These are phyloP conservation scores for Symphodus melops DNA, from an alignment of 2,113 vertebrate genomes.

Conservation along the genomic window DNA sequence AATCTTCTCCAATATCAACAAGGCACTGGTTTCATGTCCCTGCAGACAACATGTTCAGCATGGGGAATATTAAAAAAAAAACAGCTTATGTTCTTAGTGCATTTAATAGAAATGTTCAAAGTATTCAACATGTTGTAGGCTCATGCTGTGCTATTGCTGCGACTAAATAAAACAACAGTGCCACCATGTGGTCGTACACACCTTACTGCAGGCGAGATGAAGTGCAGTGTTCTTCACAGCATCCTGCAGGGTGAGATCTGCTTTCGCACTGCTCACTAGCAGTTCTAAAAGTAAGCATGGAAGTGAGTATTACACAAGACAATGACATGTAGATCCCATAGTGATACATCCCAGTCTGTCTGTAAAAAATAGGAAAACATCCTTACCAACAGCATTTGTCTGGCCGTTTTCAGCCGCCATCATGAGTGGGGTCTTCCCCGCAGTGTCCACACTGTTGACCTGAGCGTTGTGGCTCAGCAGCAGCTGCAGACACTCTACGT, in stretches of 20 bases:
- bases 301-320: not conserved
- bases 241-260: conserved; percentile 97
- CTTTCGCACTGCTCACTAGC: conserved; percentile 97
- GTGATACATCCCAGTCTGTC: not conserved
- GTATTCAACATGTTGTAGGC: not conserved
- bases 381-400: conserved; percentile 94
- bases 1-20: conserved; percentile 99
- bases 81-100: too few relatives aligned
- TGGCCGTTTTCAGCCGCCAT: conserved; percentile 99
- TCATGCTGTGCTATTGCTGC: not conserved
- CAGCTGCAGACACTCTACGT: conserved; percentile 97
- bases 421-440: conserved; percentile 96
- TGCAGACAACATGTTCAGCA: conserved; percentile 69
- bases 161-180: conserved; percentile 24
- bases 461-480: conserved; percentile 95
- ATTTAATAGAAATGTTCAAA: too few relatives aligned
- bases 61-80: not conserved
- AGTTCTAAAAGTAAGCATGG: conserved; percentile 85
- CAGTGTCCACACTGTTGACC: conserved; percentile 90
- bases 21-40: conserved; percentile 99
- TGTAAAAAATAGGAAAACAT: not conserved
- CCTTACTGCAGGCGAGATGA: conserved; percentile 99
- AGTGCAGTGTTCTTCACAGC: conserved; percentile 96
- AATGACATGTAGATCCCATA: not conserved
- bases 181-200: conserved; percentile 71